Base-by-base conservation (phyloP, 2,113 vertebrate genomes). In the Bubo bubo region DNA sequence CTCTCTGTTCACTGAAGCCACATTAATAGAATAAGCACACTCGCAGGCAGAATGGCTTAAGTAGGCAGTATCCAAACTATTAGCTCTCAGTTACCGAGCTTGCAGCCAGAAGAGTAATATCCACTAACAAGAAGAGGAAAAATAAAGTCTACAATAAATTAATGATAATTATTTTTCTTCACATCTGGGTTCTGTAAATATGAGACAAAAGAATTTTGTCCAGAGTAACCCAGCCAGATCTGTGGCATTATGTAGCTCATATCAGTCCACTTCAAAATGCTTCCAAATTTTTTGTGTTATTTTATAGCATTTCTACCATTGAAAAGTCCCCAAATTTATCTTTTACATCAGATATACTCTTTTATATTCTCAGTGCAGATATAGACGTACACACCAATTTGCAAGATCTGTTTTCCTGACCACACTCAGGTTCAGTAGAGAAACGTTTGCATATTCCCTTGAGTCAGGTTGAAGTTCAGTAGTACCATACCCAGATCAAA, bases 391-490 rank as follows among this genome's bases (percentile, higher is more conserved):
- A 56, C 13, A 82, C 3, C 66, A 86, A 82, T 93, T 90, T 88
- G 26, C 81, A 86, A 79, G 43, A 60, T 87, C 52, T 89, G 43
- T 72, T 93, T 84, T 73, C 49, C 49, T 79, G 66, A 72, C 59
- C 87, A 76, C 11, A 22, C 21, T 88, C 32, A 43, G 39, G 37
- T 68, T 95, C 89, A 64, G 87, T 14, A 91, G 64, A 0, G 1
- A 92, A 95, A 77, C 0, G 3, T 93, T 96, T 93, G 58, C 89
- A 73, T 93, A 70, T 80, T 91, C 75, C 85, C 88, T 90, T 93
- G 84, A 94, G 91, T 77, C 50, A 86, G 71, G 86, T 35, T 94
- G 86, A 95, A 93, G 84, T 96, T 94, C 80, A 71, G 62, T 43
- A 68, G 87, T 79, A 87, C 76, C 74, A 88, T 74, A 89, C 59